Evolutionary conservation across 1,140 invertebrate species (phyloP), one percentile per base, ranked within the genome.

Genomic region (Drosophila novamexicana): DNA sequence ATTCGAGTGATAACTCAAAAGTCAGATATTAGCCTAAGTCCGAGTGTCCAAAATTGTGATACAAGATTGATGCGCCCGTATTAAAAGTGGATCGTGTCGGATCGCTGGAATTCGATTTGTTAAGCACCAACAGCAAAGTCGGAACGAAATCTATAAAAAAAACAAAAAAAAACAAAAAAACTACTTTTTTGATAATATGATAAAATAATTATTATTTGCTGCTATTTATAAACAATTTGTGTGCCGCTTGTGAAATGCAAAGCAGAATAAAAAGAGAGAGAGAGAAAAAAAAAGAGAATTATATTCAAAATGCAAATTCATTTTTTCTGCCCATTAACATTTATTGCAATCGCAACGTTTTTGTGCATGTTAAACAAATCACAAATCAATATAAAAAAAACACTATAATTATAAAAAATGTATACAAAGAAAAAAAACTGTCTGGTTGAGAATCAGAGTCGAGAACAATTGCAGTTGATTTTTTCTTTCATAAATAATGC

Each of bases 401-500:
- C 8, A 10, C 0, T 10, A 61, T 37, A 44, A 49, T 57, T 77
- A 81, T 63, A 72, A 73, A 37, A 49, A 58, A 45, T 45, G 29
- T 22, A 34, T 29, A 29, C 22, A 5, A 5, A 29, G 22, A 36
- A 52, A 14, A 70, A 63, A 79, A 73, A 29, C 22, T 29, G 22
- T 29, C 22, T 29, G 22, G 22, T 29, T 29, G 22, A 29, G 3
- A 71, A 68, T n/a, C 49, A 79, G 2, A 74, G 56, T 68, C 8
- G 32, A 34, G 37, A 53, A 40, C 63, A 64, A 67, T 45, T 52
- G 58, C 61, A 73, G 29, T 63, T 18, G 18, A 18, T 18, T 57
- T 57, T 75, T 76, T 64, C 6, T 22, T 22, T 81, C 81, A 84
- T 86, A 78, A 85, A 81, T 75, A 86, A 86, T 86, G 81, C 69